Evolutionary conservation across 2,113 vertebrate species (phyloP).

Genomic region (Peromyscus polionotus): DNA sequence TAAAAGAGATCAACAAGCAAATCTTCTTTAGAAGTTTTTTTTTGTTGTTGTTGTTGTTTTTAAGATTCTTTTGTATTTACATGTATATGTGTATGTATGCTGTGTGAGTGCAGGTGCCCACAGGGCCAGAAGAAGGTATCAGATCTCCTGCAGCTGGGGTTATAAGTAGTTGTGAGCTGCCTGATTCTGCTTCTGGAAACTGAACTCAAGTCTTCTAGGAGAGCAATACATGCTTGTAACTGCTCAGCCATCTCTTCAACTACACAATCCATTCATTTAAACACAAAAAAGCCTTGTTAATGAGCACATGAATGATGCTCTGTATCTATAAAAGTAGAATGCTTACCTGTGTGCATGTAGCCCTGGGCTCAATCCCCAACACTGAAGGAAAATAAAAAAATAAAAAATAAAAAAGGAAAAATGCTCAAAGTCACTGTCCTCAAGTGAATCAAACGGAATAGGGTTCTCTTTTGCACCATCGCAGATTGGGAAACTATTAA

Average conservation of each 20-base stretch:
- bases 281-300: neutral
- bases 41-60: neutral
- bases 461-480: neutral
- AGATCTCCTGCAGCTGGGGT: no score
- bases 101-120: neutral
- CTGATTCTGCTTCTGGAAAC: neutral
- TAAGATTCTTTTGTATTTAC: neutral
- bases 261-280: neutral
- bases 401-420: neutral
- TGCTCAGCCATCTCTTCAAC: no score
- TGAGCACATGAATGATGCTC: neutral
- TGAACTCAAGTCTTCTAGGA: neutral
- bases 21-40: neutral
- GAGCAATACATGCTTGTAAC: neutral
- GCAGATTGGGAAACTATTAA: neutral
- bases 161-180: neutral
- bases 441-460: neutral
- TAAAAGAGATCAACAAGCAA: neutral
- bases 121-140: neutral
- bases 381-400: neutral
- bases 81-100: neutral
- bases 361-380: neutral
- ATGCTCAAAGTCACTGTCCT: neutral
- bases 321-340: neutral
- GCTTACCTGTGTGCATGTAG: neutral